Evolutionary conservation across 1,140 invertebrate species (phyloP), one percentile per base, ranked within the genome.

Genomic region (Goniozus legneri): DNA sequence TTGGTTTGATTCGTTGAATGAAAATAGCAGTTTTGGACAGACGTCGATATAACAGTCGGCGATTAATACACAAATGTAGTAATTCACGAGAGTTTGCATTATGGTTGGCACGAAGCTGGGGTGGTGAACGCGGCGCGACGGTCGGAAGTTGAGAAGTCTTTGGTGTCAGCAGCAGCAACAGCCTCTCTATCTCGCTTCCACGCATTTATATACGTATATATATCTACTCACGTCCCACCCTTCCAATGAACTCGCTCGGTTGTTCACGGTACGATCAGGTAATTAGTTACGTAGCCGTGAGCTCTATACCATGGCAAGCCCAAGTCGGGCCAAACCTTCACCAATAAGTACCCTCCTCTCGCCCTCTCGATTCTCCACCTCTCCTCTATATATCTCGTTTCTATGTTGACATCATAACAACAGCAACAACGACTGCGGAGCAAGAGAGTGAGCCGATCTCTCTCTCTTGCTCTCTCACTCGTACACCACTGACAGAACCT

Each of bases 201-300:
- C 32, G 40, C 27, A 32, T 44, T 33, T 45, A 21, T 44, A 40
- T 41, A 27, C 22, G 18, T 10, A 36, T 21, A 32, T 39, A 33
- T 21, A 24, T 36, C 22, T 54, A 27, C 24, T 34, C 19, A 2
- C 44, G 24, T 47, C 44, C 50, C 52, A 51, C 54, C 45, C 54
- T 42, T 37, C 56, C 64, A 59, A 65, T 63, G 50, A 59, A 66
- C 59, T 54, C 59, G 58, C 61, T 60, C 53, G 52, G 52, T 58
- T 60, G 62, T 60, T 59, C 50, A 50, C 52, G 52, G 61, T 62
- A 54, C 57, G 62, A 65, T 67, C 64, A 53, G 55, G 62, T 65
- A 68, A 67, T 68, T 68, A 68, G 64, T 63, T 67, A 62, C 54
- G 58, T 65, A 65, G 62, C 62, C 58, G 57, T 62, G 47, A 67